Evolutionary conservation across 1,140 invertebrate species (phyloP).

Genomic region (Aporrectodea caliginosa): DNA sequence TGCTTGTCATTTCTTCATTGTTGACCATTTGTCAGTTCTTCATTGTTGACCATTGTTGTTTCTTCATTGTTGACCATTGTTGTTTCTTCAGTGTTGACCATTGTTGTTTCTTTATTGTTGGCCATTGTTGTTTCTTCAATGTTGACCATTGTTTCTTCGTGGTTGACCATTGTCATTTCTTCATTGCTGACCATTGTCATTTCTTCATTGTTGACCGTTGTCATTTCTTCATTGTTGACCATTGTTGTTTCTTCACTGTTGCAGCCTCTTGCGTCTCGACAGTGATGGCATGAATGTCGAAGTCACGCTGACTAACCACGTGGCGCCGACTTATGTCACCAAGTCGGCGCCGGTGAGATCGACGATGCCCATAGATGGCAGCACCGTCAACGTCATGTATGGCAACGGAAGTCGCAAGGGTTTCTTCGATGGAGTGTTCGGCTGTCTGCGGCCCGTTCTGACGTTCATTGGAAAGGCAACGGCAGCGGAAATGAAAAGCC

Average conservation of each 20-base stretch:
- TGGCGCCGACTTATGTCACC: constrained; percentile 43
- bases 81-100: background rate
- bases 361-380: constrained; percentile 14
- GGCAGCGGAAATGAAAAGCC: constrained; percentile 65
- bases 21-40: no score
- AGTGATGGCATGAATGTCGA: background rate
- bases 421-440: constrained; percentile 77
- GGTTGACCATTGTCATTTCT: no score
- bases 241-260: background rate
- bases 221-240: background rate
- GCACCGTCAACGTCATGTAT: constrained; percentile 42
- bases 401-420: constrained; percentile 49
- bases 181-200: no score
- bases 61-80: no score
- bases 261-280: constrained; percentile 45
- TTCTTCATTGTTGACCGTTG: no score
- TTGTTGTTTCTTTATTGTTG: background rate
- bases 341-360: constrained; percentile 25
- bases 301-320: constrained; percentile 34
- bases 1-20: no score
- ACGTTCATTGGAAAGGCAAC: constrained; percentile 76
- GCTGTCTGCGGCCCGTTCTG: constrained; percentile 79
- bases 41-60: no score
- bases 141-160: no score
- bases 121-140: no score